These are phyloP conservation scores for Brachionus manjavacas DNA, from an alignment of 1,140 invertebrate species.

Conservation along the genomic window DNA sequence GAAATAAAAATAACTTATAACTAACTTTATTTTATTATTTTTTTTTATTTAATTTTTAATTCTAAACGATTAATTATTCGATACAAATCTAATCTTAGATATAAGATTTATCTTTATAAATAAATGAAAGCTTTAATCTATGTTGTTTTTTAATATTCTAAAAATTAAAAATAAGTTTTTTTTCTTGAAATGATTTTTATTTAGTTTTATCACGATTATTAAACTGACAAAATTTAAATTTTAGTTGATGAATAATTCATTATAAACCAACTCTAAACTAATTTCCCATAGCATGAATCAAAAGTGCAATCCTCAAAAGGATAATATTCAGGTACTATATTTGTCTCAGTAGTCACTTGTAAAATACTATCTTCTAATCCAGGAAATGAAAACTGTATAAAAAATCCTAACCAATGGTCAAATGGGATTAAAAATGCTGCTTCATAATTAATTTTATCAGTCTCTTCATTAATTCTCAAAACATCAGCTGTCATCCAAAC, in stretches of 20 bases:
- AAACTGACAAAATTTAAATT: not conserved
- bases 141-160: not conserved
- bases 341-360: constrained; percentile 49
- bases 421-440: constrained; percentile 47
- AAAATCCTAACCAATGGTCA: constrained; percentile 48
- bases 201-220: not conserved
- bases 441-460: constrained; percentile 31
- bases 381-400: constrained; percentile 48
- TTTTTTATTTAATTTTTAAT: too few relatives aligned
- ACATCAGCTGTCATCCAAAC: not conserved
- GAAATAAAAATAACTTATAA: too few relatives aligned
- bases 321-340: constrained; percentile 48
- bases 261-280: constrained; percentile 45
- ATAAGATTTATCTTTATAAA: too few relatives aligned
- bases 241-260: not conserved
- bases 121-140: too few relatives aligned
- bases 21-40: too few relatives aligned
- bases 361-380: constrained; percentile 47
- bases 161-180: not conserved
- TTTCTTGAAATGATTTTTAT: not conserved
- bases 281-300: constrained; percentile 46
- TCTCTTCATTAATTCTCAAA: not conserved
- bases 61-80: too few relatives aligned
- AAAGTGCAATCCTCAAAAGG: constrained; percentile 49
- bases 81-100: too few relatives aligned